A percentile compares a stretch with the other conserved stretches of the same genome.
Conservation (phyloP, 2,888 invertebrate genomes). For the Ophioninae sp. region DNA sequence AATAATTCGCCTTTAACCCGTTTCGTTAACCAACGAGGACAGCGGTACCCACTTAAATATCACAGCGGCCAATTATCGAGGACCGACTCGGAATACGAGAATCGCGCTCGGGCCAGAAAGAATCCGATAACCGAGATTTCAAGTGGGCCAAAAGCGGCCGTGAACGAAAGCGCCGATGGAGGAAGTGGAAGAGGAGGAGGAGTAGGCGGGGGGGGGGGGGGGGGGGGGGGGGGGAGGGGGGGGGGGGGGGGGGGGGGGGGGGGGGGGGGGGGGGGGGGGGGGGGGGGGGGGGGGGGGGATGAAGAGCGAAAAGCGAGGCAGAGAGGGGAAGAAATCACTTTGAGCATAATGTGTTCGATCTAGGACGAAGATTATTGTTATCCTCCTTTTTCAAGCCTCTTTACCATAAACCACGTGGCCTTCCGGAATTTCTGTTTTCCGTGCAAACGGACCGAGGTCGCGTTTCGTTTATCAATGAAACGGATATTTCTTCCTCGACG, state of each 20-base stretch:
- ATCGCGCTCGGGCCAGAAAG: conserved; percentile 22
- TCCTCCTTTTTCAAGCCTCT: conserved; percentile 17
- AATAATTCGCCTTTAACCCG: conserved; percentile 77
- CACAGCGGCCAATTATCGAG: conserved; percentile 79
- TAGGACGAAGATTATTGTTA: conserved; percentile 14
- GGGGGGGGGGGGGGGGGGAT: not conserved
- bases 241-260: too few species aligned
- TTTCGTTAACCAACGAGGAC: conserved; percentile 74
- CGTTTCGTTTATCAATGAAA: not conserved
- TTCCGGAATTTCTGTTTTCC: conserved; percentile 13
- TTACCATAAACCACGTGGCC: conserved; percentile 32
- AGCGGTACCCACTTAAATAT: conserved; percentile 66
- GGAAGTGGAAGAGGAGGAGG: too few species aligned
- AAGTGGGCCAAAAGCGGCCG: conserved; percentile 19
- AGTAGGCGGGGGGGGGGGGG: too few species aligned
- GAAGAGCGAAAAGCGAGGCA: not conserved
- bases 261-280: too few species aligned
- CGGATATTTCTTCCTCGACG: not conserved
- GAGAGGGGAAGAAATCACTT: conserved; percentile 47
- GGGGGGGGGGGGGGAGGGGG: too few species aligned
- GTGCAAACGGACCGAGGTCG: conserved; percentile 5
- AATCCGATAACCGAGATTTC: conserved; percentile 35
- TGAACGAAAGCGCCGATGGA: too few species aligned
- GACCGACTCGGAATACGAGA: conserved; percentile 68
- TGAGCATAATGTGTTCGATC: conserved; percentile 13